phyloP scores from a whole-genome alignment of 1,140 invertebrate genomes.

The Ips typographus region DNA sequence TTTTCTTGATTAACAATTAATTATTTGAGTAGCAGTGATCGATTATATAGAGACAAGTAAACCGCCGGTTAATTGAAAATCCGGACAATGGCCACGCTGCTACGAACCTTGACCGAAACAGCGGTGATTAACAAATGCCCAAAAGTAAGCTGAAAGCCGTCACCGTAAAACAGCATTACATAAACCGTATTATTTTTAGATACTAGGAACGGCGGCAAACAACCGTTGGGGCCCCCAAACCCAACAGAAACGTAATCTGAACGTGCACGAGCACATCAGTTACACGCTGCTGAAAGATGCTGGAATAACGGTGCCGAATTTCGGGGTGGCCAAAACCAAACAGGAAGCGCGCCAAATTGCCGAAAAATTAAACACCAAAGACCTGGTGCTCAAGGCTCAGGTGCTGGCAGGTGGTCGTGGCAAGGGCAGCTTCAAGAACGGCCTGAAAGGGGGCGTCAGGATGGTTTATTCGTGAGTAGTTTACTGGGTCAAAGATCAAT shows the following conservation, averaged over 20 bases:
- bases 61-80: too few relatives aligned
- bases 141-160: conserved; percentile 58
- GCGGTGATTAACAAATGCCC: conserved; percentile 59
- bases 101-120: conserved; percentile 65
- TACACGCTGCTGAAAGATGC: conserved; percentile 83
- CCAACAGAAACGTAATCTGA: conserved; percentile 75
- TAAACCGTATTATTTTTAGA: conserved; percentile 47
- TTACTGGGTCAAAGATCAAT: background rate
- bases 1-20: too few relatives aligned
- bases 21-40: too few relatives aligned
- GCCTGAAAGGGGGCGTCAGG: conserved; percentile 88
- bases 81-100: conserved; percentile 63
- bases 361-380: conserved; percentile 76
- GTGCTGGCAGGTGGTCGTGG: conserved; percentile 96
- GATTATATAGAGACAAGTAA: too few relatives aligned
- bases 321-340: conserved; percentile 84
- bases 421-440: conserved; percentile 90
- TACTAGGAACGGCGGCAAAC: conserved; percentile 52
- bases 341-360: conserved; percentile 85
- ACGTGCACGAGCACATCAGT: conserved; percentile 94
- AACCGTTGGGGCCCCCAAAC: conserved; percentile 54
- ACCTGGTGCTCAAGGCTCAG: conserved; percentile 94
- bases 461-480: conserved; percentile 83
- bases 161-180: conserved; percentile 22
- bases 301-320: conserved; percentile 89